phyloP scores from a whole-genome alignment of 2,797 vertebrate species.

The Masticophis lateralis region DNA sequence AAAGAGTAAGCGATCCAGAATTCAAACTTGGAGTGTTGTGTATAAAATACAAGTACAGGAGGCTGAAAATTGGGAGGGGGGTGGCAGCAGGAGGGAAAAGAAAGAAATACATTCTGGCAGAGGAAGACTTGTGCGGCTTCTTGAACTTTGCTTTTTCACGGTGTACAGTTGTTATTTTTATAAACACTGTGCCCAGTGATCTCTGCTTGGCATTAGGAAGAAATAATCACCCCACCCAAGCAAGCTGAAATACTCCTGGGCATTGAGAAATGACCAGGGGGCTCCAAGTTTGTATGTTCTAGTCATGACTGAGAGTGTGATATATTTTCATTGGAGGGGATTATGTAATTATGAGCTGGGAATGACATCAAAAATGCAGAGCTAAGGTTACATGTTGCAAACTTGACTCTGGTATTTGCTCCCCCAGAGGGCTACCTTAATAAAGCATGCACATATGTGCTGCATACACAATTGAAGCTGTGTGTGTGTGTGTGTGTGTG shows the following conservation, averaged over 20 bases:
- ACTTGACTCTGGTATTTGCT: constrained; percentile 26
- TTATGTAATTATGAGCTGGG: constrained; percentile 27
- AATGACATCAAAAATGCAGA: constrained; percentile 28
- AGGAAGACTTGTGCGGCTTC: not conserved
- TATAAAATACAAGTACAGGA: not conserved
- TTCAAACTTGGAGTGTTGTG: not conserved
- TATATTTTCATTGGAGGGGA: constrained; percentile 37
- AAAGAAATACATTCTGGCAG: not conserved
- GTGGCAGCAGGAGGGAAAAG: not conserved
- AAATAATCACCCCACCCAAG: constrained; percentile 20
- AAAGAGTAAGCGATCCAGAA: not conserved
- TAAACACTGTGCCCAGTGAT: constrained; percentile 2
- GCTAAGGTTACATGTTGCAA: constrained; percentile 36
- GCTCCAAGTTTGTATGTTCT: constrained; percentile 18
- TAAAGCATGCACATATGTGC: constrained; percentile 1
- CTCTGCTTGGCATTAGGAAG: constrained; percentile 5
- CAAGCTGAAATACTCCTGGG: constrained; percentile 5
- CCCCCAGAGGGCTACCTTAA: constrained; percentile 35
- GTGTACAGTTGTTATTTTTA: constrained; percentile 8
- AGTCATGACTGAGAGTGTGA: constrained; percentile 21
- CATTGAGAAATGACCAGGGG: constrained; percentile 1
- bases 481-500: not conserved
- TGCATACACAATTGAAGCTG: constrained; percentile 28
- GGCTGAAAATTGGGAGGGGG: not conserved
- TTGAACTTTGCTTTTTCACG: not conserved